Conservation (phyloP, 2,797 vertebrate species). For the Chaetodon trifasciatus region DNA sequence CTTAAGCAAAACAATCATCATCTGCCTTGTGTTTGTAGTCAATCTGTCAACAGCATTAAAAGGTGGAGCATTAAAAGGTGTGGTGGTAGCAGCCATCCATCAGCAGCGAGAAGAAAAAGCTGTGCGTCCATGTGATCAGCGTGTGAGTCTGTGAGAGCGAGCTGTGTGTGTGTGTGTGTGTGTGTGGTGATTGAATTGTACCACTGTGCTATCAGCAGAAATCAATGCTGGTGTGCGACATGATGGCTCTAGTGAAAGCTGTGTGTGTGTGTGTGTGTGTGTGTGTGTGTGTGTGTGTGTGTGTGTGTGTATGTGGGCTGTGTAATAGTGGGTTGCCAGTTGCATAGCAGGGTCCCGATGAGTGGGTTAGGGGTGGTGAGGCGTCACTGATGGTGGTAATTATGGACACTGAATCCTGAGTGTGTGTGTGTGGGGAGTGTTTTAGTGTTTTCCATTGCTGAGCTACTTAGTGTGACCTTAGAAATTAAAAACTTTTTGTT, state of each 20-base stretch:
- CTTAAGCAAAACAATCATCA: neutral
- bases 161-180: slow-evolving; percentile 26
- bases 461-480: slow-evolving; percentile 19
- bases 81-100: slow-evolving; percentile 29
- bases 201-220: slow-evolving; percentile 72
- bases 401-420: slow-evolving; percentile 58
- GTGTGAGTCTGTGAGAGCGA: slow-evolving; percentile 16
- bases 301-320: slow-evolving; percentile 43
- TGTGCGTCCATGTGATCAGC: slow-evolving; percentile 30
- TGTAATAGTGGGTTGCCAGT: slow-evolving; percentile 76
- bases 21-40: slow-evolving; percentile 16
- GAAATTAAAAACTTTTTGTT: slow-evolving; percentile 19
- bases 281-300: slow-evolving; percentile 33
- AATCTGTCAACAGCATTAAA: slow-evolving; percentile 19
- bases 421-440: slow-evolving; percentile 24
- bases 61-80: slow-evolving; percentile 24
- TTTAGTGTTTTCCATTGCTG: slow-evolving; percentile 39
- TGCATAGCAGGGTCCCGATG: slow-evolving; percentile 60
- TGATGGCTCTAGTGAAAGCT: slow-evolving; percentile 57
- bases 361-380: slow-evolving; percentile 63
- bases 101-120: slow-evolving; percentile 18
- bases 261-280: slow-evolving; percentile 36
- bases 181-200: slow-evolving; percentile 66
- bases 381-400: slow-evolving; percentile 73
- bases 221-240: slow-evolving; percentile 69